phyloP scores from a whole-genome alignment of 2,113 vertebrate species.

The Menidia beryllina region DNA sequence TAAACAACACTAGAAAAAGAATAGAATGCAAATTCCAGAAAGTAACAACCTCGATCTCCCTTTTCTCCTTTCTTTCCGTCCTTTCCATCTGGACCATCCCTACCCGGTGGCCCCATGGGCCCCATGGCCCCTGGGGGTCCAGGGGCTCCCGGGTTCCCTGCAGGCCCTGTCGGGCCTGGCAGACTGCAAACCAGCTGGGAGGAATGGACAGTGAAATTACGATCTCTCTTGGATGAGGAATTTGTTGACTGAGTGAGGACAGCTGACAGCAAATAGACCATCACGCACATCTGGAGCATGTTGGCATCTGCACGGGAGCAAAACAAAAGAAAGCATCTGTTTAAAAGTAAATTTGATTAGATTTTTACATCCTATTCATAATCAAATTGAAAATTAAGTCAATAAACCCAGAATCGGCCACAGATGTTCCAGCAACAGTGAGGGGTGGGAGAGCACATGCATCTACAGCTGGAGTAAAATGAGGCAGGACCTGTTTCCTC shows the following conservation, averaged over 20 bases:
- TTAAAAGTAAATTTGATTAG: constrained; percentile 1
- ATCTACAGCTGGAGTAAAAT: not conserved
- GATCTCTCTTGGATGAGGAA: constrained; percentile 72
- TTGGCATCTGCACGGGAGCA: constrained; percentile 71
- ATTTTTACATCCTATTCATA: not conserved
- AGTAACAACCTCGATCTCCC: constrained; percentile 85
- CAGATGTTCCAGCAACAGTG: constrained; percentile 1
- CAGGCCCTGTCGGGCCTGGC: constrained; percentile 88
- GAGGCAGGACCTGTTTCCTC: not conserved
- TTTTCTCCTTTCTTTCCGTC: constrained; percentile 88
- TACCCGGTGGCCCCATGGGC: constrained; percentile 90
- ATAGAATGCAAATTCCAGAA: not conserved
- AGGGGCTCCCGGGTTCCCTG: constrained; percentile 84
- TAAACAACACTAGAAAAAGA: not conserved
- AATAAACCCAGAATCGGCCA: not conserved
- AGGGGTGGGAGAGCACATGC: too few relatives aligned
- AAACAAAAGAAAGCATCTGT: not conserved
- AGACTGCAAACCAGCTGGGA: constrained; percentile 90
- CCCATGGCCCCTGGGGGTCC: constrained; percentile 87
- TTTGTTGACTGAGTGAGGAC: constrained; percentile 82
- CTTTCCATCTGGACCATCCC: constrained; percentile 89
- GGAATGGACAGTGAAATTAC: constrained; percentile 81
- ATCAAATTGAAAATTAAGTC: constrained; percentile 1
- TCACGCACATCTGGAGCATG: constrained; percentile 85
- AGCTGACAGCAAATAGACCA: constrained; percentile 83